These are phyloP conservation scores for Hemicordylus capensis DNA, from an alignment of 2,113 vertebrate genomes.

Conservation along the genomic window DNA sequence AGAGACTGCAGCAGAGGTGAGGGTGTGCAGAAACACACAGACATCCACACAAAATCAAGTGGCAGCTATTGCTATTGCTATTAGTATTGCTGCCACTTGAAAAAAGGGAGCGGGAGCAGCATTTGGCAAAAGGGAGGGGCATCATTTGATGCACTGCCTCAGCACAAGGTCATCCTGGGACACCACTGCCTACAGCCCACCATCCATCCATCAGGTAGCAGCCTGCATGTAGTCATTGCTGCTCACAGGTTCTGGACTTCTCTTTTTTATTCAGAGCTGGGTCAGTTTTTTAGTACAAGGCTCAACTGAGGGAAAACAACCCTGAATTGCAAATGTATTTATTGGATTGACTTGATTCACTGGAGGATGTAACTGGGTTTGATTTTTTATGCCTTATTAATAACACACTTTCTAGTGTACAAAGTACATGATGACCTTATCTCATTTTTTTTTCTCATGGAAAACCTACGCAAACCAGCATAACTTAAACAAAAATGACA, in stretches of 20 bases:
- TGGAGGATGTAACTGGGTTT: not conserved
- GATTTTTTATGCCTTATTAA: not conserved
- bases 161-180: no score
- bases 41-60: no score
- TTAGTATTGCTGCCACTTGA: no score
- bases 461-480: not conserved
- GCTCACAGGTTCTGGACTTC: no score
- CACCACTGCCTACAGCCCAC: no score
- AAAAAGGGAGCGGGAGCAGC: no score
- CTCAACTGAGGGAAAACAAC: not conserved
- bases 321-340: not conserved
- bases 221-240: not conserved
- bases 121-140: no score
- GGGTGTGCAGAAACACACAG: no score
- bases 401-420: not conserved
- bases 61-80: no score
- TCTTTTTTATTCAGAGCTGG: not conserved
- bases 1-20: no score
- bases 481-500: no score
- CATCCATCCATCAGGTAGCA: not conserved
- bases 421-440: not conserved
- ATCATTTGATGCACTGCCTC: no score
- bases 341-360: not conserved
- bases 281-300: not conserved
- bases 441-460: not conserved